phyloP scores from a whole-genome alignment of 2,797 vertebrate species.

The Pygocentrus nattereri region DNA sequence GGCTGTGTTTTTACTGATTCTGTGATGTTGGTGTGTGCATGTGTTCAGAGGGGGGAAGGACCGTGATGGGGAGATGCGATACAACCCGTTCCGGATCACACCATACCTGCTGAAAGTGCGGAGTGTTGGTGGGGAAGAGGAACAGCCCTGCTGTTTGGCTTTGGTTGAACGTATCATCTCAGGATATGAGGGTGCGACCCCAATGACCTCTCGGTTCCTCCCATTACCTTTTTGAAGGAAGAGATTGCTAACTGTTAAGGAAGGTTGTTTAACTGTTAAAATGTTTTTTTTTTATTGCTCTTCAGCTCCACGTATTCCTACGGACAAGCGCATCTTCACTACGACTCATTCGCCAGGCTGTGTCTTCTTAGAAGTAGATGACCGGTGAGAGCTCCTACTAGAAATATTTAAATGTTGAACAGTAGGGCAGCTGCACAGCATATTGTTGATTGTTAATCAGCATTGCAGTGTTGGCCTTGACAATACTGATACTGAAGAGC shows the following conservation, averaged over 20 bases:
- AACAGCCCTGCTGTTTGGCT: slow-evolving; percentile 86
- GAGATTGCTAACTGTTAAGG: not conserved
- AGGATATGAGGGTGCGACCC: slow-evolving; percentile 87
- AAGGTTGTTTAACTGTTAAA: not conserved
- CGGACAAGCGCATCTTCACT: slow-evolving; percentile 93
- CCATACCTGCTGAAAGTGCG: slow-evolving; percentile 85
- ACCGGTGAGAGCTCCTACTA: slow-evolving; percentile 79
- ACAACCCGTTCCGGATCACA: slow-evolving; percentile 86
- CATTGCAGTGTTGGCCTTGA: not conserved
- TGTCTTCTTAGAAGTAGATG: slow-evolving; percentile 92
- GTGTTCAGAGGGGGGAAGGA: slow-evolving; percentile 83
- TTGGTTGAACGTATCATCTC: slow-evolving; percentile 90
- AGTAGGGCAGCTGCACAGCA: not conserved
- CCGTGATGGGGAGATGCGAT: slow-evolving; percentile 77
- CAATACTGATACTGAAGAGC: not conserved
- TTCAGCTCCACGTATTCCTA: slow-evolving; percentile 88
- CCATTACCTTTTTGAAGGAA: not conserved
- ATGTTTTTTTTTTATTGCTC: not conserved
- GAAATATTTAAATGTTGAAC: not conserved
- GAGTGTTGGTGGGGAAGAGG: slow-evolving; percentile 67
- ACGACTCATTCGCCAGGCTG: slow-evolving; percentile 92
- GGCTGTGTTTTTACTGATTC: not conserved
- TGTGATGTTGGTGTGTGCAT: slow-evolving; percentile 5
- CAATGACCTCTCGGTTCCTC: not conserved
- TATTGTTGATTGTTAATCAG: not conserved